Percentiles rank a stretch among this genome's conserved stretches.
Evolutionary conservation across 2,888 invertebrate genomes (phyloP).

Genomic region (Nephrocerus scutellatus): DNA sequence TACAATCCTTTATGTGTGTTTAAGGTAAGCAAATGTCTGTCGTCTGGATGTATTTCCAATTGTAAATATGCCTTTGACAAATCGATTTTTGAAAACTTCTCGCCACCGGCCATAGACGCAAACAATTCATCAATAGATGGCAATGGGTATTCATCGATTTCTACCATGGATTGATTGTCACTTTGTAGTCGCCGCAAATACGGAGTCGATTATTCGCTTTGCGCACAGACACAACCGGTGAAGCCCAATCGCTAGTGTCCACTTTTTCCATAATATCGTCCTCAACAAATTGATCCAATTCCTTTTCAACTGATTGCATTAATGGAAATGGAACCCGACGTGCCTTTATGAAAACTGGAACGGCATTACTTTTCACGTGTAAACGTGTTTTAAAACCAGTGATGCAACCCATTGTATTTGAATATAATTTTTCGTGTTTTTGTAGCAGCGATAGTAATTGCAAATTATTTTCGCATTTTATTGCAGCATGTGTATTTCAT

Average conservation of each 20-base stretch:
- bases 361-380: conserved; percentile 15
- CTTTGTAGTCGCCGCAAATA: conserved; percentile 22
- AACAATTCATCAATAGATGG: conserved; percentile 26
- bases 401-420: conserved; percentile 4
- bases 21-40: conserved; percentile 31
- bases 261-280: conserved; percentile 11
- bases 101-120: conserved; percentile 21
- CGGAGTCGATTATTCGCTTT: conserved; percentile 26
- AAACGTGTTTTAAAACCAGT: conserved; percentile 13
- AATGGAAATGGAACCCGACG: conserved; percentile 12
- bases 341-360: conserved; percentile 22
- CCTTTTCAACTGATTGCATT: conserved; percentile 10
- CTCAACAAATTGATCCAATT: conserved; percentile 17
- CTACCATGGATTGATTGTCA: conserved; percentile 26
- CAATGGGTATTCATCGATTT: conserved; percentile 26
- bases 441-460: too few species aligned
- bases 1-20: conserved; percentile 36
- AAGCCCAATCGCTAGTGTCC: conserved; percentile 29
- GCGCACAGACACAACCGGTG: conserved; percentile 30
- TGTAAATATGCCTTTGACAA: conserved; percentile 35
- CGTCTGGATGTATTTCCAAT: conserved; percentile 29
- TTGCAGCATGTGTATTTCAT: too few species aligned
- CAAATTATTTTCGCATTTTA: too few species aligned
- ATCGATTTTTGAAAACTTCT: conserved; percentile 28
- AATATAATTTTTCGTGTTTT: conserved; percentile 1